phyloP scores from a whole-genome alignment of 2,113 vertebrate genomes.

The Erythrocercus mccallii region DNA sequence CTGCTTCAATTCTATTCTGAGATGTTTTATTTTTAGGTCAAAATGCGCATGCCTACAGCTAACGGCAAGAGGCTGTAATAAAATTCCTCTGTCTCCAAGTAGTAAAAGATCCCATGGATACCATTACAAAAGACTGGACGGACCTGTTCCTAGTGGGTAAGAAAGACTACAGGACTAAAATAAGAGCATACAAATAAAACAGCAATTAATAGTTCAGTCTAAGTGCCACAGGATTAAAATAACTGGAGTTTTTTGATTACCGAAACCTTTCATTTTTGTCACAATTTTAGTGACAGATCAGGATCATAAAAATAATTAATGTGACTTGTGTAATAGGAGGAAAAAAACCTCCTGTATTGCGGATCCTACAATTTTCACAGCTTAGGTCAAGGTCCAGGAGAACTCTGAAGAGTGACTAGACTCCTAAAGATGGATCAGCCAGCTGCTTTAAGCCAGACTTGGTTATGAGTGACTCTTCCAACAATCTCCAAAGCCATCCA shows the following conservation, averaged over 20 bases:
- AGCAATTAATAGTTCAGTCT: not conserved
- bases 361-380: not conserved
- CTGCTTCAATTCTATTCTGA: constrained; percentile 5
- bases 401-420: not conserved
- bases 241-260: not conserved
- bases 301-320: not conserved
- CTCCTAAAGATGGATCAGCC: not conserved
- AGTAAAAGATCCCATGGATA: constrained; percentile 65
- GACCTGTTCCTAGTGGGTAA: constrained; percentile 81
- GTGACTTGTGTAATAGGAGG: not conserved
- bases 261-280: not conserved
- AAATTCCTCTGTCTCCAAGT: not conserved
- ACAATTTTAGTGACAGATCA: not conserved
- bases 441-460: not conserved
- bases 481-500: not conserved
- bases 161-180: not conserved
- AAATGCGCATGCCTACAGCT: constrained; percentile 83
- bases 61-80: constrained; percentile 61
- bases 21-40: constrained; percentile 59
- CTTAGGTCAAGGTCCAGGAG: not conserved
- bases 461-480: not conserved
- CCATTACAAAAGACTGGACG: constrained; percentile 78
- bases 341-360: not conserved
- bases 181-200: not conserved
- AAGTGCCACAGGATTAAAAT: not conserved